Conservation (phyloP, 2,888 invertebrate species). For the Monopis laevigella region DNA sequence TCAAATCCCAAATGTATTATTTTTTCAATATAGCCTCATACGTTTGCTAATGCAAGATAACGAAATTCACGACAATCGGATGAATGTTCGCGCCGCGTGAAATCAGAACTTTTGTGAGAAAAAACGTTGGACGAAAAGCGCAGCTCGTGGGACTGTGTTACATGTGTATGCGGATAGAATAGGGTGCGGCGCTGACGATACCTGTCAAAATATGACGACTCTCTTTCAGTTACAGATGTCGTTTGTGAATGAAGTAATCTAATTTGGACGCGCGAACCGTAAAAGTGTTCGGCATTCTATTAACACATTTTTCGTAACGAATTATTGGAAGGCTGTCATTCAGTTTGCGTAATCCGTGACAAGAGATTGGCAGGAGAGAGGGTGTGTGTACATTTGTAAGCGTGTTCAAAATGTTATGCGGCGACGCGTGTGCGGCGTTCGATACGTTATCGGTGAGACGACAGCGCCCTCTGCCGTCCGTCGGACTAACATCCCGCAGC, state of each 20-base stretch:
- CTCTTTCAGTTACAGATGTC: slow-evolving; percentile 57
- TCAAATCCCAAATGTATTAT: slow-evolving; percentile 64
- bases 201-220: slow-evolving; percentile 66
- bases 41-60: slow-evolving; percentile 58
- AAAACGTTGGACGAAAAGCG: slow-evolving; percentile 31
- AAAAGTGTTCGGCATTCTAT: slow-evolving; percentile 54
- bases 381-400: slow-evolving; percentile 21
- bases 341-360: slow-evolving; percentile 64
- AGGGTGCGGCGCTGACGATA: slow-evolving; percentile 52
- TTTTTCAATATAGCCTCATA: slow-evolving; percentile 60
- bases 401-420: slow-evolving; percentile 10
- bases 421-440: slow-evolving; percentile 22
- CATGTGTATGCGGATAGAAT: slow-evolving; percentile 63
- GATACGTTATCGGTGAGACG: slow-evolving; percentile 28
- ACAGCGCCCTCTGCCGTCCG: slow-evolving; percentile 4
- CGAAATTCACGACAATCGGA: slow-evolving; percentile 60
- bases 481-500: neutral
- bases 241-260: slow-evolving; percentile 58
- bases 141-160: slow-evolving; percentile 40
- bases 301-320: slow-evolving; percentile 64
- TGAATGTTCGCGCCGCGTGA: slow-evolving; percentile 65
- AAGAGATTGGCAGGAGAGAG: slow-evolving; percentile 54
- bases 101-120: slow-evolving; percentile 57
- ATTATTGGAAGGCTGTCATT: slow-evolving; percentile 63
- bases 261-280: slow-evolving; percentile 57